A percentile compares a stretch with the other conserved stretches of the same genome.
Conservation (phyloP, 2,888 invertebrate genomes). For the Cactoblastis cactorum region DNA sequence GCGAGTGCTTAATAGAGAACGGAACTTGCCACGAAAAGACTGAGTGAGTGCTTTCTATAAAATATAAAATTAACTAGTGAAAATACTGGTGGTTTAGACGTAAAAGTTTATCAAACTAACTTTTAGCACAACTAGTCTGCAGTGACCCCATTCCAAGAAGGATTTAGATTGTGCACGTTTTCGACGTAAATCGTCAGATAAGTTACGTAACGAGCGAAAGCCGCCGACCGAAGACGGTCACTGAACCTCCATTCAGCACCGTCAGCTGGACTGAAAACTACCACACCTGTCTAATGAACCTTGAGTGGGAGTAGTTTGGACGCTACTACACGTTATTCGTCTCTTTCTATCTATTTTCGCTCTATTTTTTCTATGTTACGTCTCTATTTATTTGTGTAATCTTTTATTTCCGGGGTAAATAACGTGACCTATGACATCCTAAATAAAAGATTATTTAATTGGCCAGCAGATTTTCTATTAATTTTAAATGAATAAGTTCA, state of each 20-base stretch:
- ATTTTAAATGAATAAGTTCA: too few relatives aligned
- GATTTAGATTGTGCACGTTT: not conserved
- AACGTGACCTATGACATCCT: too few relatives aligned
- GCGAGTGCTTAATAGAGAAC: too few relatives aligned
- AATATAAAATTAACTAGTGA: too few relatives aligned
- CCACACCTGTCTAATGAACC: not conserved
- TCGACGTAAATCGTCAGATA: not conserved
- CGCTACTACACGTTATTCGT: not conserved
- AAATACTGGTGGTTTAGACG: too few relatives aligned
- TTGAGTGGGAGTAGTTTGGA: not conserved
- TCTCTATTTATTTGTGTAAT: too few relatives aligned
- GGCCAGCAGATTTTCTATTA: too few relatives aligned
- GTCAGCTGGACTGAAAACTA: not conserved
- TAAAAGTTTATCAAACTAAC: not conserved
- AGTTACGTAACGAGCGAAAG: constrained; percentile 10
- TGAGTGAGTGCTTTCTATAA: too few relatives aligned
- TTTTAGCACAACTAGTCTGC: constrained; percentile 2
- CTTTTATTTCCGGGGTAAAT: too few relatives aligned
- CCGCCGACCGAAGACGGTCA: constrained; percentile 16
- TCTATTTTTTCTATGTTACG: too few relatives aligned
- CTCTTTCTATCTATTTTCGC: not conserved
- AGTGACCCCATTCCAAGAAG: constrained; percentile 6
- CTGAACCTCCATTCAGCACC: constrained; percentile 14
- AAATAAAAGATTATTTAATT: too few relatives aligned
- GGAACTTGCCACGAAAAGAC: too few relatives aligned